Base-by-base conservation (phyloP, 2,797 vertebrate genomes). In the Rhinophrynus dorsalis region DNA sequence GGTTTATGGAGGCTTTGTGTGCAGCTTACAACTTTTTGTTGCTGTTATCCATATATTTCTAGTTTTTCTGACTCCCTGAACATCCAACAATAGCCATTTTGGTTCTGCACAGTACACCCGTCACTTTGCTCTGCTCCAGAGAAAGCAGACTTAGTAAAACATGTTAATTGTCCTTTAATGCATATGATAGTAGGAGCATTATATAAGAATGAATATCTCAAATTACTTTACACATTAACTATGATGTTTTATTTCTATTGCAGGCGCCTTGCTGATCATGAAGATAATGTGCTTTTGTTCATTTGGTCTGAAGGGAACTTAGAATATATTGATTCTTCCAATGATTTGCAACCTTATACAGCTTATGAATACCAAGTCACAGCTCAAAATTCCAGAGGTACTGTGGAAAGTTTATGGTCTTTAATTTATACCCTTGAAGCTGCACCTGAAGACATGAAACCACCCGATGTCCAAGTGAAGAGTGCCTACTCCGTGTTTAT, bases 301-400 rank as follows among this genome's bases (percentile, higher is more conserved):
- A 88, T 93, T 80, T 95, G 94, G 93, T 84, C 86, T 2, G 82
- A 87, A 73, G 95, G 94, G 61, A 73, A 84, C 0, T 83, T 95
- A 37, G 86, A 93, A 71, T 96, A 97, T 76, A 85, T 83, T 0
- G 94, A 98, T 17, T 85, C 89, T 0, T 91, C 91, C 0, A 85
- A 91, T 2, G 70, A 77, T 29, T 86, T 97, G 38, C 81, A 48
- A 32, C 92, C 95, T 2, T 94, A 91, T 79, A 94, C 87, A 1
- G 79, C 81, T 70, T 95, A 93, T 0, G 91, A 97, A 71, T 98
- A 97, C 71, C 86, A 74, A 33, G 73, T 92, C 44, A 81, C 77
- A 17, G 92, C 92, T 42, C 81, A 80, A 6, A 98, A 96, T 79
- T 85, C 91, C 12, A 80, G 82, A 79, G 94, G 94, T 27, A 91